Conservation (phyloP, 1,140 invertebrate genomes). For the Cherax destructor region DNA sequence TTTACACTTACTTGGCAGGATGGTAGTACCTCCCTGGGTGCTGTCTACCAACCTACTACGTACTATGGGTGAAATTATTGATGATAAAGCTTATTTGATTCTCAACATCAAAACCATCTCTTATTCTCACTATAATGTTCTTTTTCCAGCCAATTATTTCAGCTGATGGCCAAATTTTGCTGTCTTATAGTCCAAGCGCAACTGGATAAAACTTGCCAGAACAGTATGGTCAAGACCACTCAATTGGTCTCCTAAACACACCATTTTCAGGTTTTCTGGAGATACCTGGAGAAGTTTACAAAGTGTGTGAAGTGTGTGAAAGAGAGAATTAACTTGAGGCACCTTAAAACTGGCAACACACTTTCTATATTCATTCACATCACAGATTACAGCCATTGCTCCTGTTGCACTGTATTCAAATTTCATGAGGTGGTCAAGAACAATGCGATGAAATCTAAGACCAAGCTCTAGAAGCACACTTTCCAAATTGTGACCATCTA, state of each 20-base stretch:
- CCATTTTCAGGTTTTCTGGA: slow-evolving; percentile 96
- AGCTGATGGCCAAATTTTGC: slow-evolving; percentile 81
- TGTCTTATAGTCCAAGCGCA: slow-evolving; percentile 93
- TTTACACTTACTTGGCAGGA: too few relatives aligned
- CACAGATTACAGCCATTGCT: slow-evolving; percentile 97
- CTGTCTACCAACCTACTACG: too few relatives aligned
- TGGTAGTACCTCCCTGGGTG: too few relatives aligned
- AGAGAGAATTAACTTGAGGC: slow-evolving; percentile 87
- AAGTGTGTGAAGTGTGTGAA: slow-evolving; percentile 95
- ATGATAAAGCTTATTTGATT: too few relatives aligned
- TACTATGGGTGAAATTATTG: too few relatives aligned
- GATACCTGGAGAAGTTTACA: slow-evolving; percentile 97
- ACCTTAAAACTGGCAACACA: slow-evolving; percentile 86
- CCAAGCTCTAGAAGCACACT: slow-evolving; percentile 92
- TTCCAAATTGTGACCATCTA: slow-evolving; percentile 96
- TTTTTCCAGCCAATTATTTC: slow-evolving; percentile 31
- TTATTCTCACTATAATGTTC: not conserved
- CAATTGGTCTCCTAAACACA: slow-evolving; percentile 95
- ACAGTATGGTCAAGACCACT: slow-evolving; percentile 90
- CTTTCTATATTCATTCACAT: slow-evolving; percentile 95
- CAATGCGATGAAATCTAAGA: slow-evolving; percentile 91
- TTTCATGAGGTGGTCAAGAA: slow-evolving; percentile 95
- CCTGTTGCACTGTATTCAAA: slow-evolving; percentile 97
- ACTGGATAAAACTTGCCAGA: slow-evolving; percentile 93
- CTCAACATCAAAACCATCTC: too few relatives aligned